Evolutionary conservation across 2,113 vertebrate species (phyloP), one percentile per base, ranked within the genome.

Genomic region (Equus przewalskii): DNA sequence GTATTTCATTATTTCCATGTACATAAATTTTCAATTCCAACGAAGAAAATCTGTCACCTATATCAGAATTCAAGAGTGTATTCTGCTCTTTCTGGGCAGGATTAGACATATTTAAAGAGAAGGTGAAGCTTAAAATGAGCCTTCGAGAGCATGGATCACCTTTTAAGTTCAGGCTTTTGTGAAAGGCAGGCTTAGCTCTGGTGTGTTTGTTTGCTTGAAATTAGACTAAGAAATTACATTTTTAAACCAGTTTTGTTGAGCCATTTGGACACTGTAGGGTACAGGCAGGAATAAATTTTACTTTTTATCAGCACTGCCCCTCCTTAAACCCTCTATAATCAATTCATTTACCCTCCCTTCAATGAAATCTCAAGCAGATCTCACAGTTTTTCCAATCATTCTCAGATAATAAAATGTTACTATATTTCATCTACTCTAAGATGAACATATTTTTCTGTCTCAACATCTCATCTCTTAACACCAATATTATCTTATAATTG

Each of bases 401-500:
- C 19, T 96, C 64, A 67, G 51, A 79, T 46, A 78, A 51, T 18
- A 80, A 49, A 84, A 69, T n/a, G 26, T 78, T 14, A 60, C 3
- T 60, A 12, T 76, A 26, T 33, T 54, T 79, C 60, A 73, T 36
- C 46, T 84, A 36, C 30, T 83, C 62, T 79, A 89, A 89, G 13
- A 58, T 64, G 21, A 89, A 44, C 85, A 12, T 58, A 36, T 69
- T 54, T 90, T 84, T 83, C 26, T 70, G 90, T 80, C 86, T 94
- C 75, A 94, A 64, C 54, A 51, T 88, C 60, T 80, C 49, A 28
- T 41, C n/a, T 89, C 70, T 87, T 49, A 93, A 82, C 81, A 16
- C 85, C 46, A 65, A 3, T n/a, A 24, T 36, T 26, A 89, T 56
- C 49, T 67, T 84, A 60, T 22, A 86, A 94, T 4, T 69, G 26